phyloP scores from a whole-genome alignment of 2,113 vertebrate genomes.

The Progne subis region DNA sequence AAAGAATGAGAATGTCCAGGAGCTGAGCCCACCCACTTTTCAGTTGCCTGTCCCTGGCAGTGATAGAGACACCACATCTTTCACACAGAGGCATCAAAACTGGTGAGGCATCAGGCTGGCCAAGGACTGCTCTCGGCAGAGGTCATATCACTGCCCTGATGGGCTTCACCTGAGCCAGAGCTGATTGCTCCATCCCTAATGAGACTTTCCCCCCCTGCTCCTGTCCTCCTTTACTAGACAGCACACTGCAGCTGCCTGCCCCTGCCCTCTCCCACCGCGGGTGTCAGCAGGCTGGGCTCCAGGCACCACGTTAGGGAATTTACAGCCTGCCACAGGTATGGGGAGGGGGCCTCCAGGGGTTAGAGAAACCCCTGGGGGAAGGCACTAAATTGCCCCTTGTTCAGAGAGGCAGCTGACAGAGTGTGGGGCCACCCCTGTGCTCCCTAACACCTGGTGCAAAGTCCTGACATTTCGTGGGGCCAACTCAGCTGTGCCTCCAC shows the following conservation, averaged over 20 bases:
- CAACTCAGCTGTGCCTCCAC: not conserved
- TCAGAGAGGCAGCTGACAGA: not conserved
- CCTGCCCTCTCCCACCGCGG: not conserved
- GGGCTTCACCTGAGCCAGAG: not conserved
- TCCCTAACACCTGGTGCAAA: not conserved
- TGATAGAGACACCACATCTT: not conserved
- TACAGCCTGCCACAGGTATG: not conserved
- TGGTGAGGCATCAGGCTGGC: not conserved
- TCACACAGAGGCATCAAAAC: not conserved
- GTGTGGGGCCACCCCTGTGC: not conserved
- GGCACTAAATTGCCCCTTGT: not conserved
- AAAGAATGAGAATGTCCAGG: not conserved
- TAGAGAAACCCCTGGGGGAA: not conserved
- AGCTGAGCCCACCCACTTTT: not conserved
- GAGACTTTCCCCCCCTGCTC: not conserved
- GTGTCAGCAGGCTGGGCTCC: conserved; percentile 1
- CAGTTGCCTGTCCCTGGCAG: not conserved
- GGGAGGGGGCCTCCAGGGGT: not conserved
- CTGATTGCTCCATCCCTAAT: not conserved
- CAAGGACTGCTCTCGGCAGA: not conserved
- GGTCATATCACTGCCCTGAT: fast-evolving
- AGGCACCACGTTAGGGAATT: fast-evolving
- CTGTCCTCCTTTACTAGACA: not conserved
- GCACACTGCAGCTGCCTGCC: not conserved
- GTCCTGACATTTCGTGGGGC: not conserved